A percentile compares a stretch with the other conserved stretches of the same genome.
phyloP scores from a whole-genome alignment of 2,113 vertebrate species.

The Monopterus albus region DNA sequence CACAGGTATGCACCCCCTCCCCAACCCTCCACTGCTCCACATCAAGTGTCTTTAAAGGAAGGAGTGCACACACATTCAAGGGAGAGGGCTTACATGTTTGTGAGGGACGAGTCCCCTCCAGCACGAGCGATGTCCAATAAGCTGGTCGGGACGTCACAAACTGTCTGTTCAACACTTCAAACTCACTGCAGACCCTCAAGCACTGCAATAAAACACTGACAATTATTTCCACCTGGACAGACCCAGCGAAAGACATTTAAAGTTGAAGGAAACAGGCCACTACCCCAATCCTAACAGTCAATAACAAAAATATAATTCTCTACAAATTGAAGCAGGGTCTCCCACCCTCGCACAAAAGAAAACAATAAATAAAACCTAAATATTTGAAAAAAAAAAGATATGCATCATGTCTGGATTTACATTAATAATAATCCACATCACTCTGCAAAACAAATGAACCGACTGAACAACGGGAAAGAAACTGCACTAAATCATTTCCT shows the following conservation, averaged over 20 bases:
- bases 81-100: conserved; percentile 71
- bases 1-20: conserved; percentile 74
- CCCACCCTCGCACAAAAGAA: conserved; percentile 76
- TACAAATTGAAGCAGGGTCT: conserved; percentile 86
- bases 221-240: conserved; percentile 56
- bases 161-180: conserved; percentile 47
- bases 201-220: conserved; percentile 74
- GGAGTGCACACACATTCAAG: conserved; percentile 79
- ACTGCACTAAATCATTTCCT: conserved; percentile 72
- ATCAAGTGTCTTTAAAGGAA: conserved; percentile 74
- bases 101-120: conserved; percentile 59
- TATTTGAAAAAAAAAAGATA: conserved; percentile 82
- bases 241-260: conserved; percentile 61
- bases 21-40: conserved; percentile 71
- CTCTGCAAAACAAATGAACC: conserved; percentile 71
- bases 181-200: conserved; percentile 54
- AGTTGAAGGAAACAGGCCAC: conserved; percentile 68
- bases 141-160: conserved; percentile 55
- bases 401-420: conserved; percentile 77
- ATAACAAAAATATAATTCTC: conserved; percentile 98
- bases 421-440: conserved; percentile 76
- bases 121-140: conserved; percentile 52
- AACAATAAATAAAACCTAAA: conserved; percentile 83
- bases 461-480: conserved; percentile 66
- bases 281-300: conserved; percentile 68